Evolutionary conservation across 2,797 vertebrate species (phyloP).

Genomic region (Coendou prehensilis): DNA sequence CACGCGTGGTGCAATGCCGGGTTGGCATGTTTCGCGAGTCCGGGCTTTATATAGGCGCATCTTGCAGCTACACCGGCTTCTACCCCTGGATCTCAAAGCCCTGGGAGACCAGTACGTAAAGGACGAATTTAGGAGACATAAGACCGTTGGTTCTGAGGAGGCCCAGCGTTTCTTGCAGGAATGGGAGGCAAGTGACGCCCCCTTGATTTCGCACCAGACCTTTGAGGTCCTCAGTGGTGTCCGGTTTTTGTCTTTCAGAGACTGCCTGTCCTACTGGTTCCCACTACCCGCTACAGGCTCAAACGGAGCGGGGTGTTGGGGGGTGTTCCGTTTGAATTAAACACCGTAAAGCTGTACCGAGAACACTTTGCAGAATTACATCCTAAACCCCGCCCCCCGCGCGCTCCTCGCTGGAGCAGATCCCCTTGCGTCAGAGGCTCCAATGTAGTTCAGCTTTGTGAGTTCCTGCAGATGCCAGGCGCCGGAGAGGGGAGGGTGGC

Average conservation of each 20-base stretch:
- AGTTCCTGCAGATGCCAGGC: background rate
- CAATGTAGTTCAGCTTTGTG: background rate
- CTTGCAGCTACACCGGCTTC: constrained; percentile 91
- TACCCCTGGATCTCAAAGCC: constrained; percentile 91
- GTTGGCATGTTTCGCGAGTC: constrained; percentile 87
- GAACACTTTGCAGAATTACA: background rate
- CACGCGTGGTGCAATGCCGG: constrained; percentile 16
- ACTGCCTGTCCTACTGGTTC: too few species aligned
- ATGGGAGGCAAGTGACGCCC: constrained; percentile 93
- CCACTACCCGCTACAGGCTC: background rate
- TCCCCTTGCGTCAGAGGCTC: rapidly evolving
- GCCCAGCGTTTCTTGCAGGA: constrained; percentile 92
- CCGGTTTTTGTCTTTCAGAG: background rate
- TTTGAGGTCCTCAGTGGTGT: background rate
- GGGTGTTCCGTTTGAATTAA: background rate
- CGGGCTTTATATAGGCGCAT: constrained; percentile 91
- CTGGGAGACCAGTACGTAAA: constrained; percentile 95
- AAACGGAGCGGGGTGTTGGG: background rate
- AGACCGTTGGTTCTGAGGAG: constrained; percentile 87
- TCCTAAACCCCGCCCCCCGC: too few species aligned
- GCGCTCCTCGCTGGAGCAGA: background rate
- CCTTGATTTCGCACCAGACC: background rate
- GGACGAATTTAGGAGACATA: constrained; percentile 95
- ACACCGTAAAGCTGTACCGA: background rate
- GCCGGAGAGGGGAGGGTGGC: background rate